Evolutionary conservation across 1,140 invertebrate species (phyloP), one percentile per base, ranked within the genome.

Genomic region (Venustaconcha ellipsiformis): DNA sequence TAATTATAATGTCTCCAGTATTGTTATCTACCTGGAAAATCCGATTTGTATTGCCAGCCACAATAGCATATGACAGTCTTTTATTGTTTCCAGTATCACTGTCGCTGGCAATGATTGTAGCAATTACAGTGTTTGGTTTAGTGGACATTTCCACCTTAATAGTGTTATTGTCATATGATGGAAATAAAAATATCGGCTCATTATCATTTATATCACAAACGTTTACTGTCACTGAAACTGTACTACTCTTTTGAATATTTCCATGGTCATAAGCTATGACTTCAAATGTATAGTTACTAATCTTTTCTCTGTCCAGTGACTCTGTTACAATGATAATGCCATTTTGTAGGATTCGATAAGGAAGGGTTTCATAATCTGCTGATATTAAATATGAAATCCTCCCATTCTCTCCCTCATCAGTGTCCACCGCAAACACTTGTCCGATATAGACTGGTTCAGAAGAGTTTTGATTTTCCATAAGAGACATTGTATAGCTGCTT

Each of bases 301-400:
- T 74, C 0, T 70, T 37, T 74, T 85, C 84, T 23, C 84, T 15
- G 62, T 85, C 78, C 14, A 85, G 67, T 57, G 63, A 59, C 17
- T 60, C 70, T 18, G 76, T 81, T 23, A 67, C 78, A 6, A 74
- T 70, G 8, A 80, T 63, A 3, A 57, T 70, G 57, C 71, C 75
- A 63, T 78, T 68, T 55, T 74, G 60, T n/a, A 73, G 67, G 20
- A 84, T 70, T 8, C 69, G 65, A 37, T 83, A 81, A 26, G 82
- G 82, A 23, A 30, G 80, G 14, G 17, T 94, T 91, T 62, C 92
- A 65, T 77, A 94, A 94, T 79, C 86, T 37, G 79, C 59, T 14
- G 87, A 65, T 12, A 88, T 84, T 69, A 81, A 83, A 79, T 87
- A 83, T 6, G 79, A 79, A 30, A 84, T 63, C 48, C 67, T 60